Base-by-base conservation (phyloP, 2,113 vertebrate species). In the Seriola dumerili region DNA sequence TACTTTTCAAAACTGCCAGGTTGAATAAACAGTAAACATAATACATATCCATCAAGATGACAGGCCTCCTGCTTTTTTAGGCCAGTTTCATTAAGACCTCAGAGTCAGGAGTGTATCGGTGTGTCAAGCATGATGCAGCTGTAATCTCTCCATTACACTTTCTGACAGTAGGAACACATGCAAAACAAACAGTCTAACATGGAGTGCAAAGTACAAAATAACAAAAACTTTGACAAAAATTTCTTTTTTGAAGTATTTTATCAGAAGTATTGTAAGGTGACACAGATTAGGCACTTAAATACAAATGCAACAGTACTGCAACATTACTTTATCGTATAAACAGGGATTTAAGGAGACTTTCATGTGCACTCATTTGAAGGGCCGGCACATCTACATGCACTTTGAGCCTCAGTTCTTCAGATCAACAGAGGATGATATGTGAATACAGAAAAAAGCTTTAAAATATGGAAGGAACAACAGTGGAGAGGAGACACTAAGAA, bases 31-130 rank as follows among this genome's bases (percentile, higher is more conserved):
- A 13, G 66, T 75, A 73, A 84, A 77, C 72, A 81, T 65, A 81
- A 89, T 40, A 19, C n/a, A 71, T 34, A 68, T 88, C 79, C 75
- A 82, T 91, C 88, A 83, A 9, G n/a, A 17, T 88, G 82, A 87
- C 80, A 64, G 76, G 59, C 46, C 48, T 50, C 48, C 12, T 46
- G 40, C 59, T 75, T 52, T 46, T 81, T 71, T 42, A 13, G 57
- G 44, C 21, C 66, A 1, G 4, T 69, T 83, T 85, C 81, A 84
- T 85, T 86, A 84, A 72, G 71, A 82, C 77, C 55, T 87, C 70
- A 81, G 54, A 44, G n/a, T 72, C 54, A 29, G 6, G 1, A 42
- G 42, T 72, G 34, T 84, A 19, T 54, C 55, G 63, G 76, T 19
- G 25, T 12, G 68, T 74, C 17, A 5, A 40, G 25, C 52, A 11